A percentile compares a stretch with the other conserved stretches of the same genome.
These are phyloP conservation scores for Peromyscus melanophrys DNA, from an alignment of 2,797 vertebrate species.

Conservation along the genomic window DNA sequence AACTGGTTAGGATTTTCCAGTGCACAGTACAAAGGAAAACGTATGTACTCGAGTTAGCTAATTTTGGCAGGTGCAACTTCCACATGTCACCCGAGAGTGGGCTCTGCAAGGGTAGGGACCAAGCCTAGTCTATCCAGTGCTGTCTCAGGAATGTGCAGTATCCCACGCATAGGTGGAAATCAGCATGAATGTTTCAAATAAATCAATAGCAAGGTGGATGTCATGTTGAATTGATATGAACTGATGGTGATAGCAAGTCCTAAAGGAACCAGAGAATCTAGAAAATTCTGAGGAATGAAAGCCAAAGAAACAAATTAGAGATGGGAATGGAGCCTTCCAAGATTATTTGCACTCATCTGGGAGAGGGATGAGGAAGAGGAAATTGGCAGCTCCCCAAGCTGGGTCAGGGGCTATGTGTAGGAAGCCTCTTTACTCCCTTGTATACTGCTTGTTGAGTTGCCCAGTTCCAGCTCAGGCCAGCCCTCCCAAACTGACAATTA, in stretches of 20 bases:
- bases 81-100: background rate
- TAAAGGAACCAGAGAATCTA: background rate
- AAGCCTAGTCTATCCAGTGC: too few species aligned
- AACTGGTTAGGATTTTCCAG: background rate
- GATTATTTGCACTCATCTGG: background rate
- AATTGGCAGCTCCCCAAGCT: background rate
- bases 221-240: background rate
- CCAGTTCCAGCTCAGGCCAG: background rate
- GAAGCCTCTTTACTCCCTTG: background rate
- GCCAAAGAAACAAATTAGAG: background rate
- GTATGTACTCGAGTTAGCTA: background rate
- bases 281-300: background rate
- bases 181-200: background rate
- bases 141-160: background rate
- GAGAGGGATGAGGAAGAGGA: background rate
- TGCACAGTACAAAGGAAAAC: background rate
- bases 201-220: background rate
- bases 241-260: background rate
- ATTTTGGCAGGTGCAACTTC: background rate
- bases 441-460: background rate
- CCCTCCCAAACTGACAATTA: background rate
- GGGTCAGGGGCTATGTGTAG: background rate
- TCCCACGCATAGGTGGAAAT: background rate
- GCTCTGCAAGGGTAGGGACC: rapidly evolving
- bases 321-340: background rate